A percentile compares a stretch with the other conserved stretches of the same genome.
Evolutionary conservation across 2,113 vertebrate species (phyloP).

Genomic region (Platysteira castanea): DNA sequence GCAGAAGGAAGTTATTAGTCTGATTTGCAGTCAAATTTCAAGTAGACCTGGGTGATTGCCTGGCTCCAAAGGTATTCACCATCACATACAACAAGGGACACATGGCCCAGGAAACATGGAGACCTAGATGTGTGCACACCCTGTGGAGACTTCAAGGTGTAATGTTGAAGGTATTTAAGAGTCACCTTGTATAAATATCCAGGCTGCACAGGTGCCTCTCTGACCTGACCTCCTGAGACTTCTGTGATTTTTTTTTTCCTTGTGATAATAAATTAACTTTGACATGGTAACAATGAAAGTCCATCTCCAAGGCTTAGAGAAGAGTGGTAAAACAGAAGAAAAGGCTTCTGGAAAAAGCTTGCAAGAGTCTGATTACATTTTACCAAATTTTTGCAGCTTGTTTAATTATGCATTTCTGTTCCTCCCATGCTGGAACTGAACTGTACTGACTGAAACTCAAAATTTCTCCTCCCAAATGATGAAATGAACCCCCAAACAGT

Average conservation of each 20-base stretch:
- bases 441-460: not conserved
- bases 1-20: not conserved
- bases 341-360: not conserved
- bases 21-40: not conserved
- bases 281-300: not conserved
- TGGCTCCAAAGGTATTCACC: not conserved
- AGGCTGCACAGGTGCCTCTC: not conserved
- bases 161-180: not conserved
- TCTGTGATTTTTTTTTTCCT: not conserved
- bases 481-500: not conserved
- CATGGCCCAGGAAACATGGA: not conserved
- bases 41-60: not conserved
- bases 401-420: slow-evolving; percentile 27
- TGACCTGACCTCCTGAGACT: not conserved
- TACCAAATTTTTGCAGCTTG: not conserved
- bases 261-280: not conserved
- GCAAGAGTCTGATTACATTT: not conserved
- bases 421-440: not conserved
- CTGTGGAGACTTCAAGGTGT: not conserved
- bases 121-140: not conserved
- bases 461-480: not conserved
- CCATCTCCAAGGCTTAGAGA: not conserved
- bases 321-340: not conserved
- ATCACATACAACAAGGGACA: not conserved
- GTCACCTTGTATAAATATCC: not conserved